These are phyloP conservation scores for Aphelenchoides fujianensis DNA, from an alignment of 1,140 invertebrate genomes.

Conservation along the genomic window DNA sequence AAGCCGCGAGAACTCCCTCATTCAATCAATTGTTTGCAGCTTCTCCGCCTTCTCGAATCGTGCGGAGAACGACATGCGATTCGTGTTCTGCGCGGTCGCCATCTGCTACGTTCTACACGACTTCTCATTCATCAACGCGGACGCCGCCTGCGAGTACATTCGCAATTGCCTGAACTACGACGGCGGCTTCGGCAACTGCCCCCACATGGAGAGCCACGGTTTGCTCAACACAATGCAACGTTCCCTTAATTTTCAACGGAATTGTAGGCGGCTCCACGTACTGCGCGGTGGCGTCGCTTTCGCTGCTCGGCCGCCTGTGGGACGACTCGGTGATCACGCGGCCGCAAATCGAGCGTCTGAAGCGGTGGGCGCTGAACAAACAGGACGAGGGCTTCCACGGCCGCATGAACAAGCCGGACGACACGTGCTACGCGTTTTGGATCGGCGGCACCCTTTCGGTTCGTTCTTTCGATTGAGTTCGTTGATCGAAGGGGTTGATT, in stretches of 20 bases:
- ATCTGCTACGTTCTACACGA: conserved; percentile 88
- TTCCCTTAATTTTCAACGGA: conserved; percentile 23
- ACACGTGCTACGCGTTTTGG: conserved; percentile 99
- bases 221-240: conserved; percentile 4
- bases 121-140: conserved; percentile 79
- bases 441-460: conserved; percentile 84
- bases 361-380: conserved; percentile 64
- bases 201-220: conserved; percentile 84
- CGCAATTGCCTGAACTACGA: conserved; percentile 72
- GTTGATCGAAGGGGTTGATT: no score
- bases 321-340: conserved; percentile 54
- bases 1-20: no score
- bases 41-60: conserved; percentile 34
- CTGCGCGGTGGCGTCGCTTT: conserved; percentile 84
- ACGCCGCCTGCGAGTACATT: conserved; percentile 40
- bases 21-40: conserved; percentile 31
- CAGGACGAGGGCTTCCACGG: conserved; percentile 80
- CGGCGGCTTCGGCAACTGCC: conserved; percentile 83
- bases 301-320: conserved; percentile 48
- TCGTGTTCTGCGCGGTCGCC: conserved; percentile 89
- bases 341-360: conserved; percentile 61
- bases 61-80: conserved; percentile 67
- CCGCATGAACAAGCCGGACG: conserved; percentile 87
- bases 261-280: conserved; percentile 80
- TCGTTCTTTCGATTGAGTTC: conserved; percentile 11